Conservation (phyloP, 2,888 invertebrate genomes). For the Exephanes ischioxanthus region DNA sequence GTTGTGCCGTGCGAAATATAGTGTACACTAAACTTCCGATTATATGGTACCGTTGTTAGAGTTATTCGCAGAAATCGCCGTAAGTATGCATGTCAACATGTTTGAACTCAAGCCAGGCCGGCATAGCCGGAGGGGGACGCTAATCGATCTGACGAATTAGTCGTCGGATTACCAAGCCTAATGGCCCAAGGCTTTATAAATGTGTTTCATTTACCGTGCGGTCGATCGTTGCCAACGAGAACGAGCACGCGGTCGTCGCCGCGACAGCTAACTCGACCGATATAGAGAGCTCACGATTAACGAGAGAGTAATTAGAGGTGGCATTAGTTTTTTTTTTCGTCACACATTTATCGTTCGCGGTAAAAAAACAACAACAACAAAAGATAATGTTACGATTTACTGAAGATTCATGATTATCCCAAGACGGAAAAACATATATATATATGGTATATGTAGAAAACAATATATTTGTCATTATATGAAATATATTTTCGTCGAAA, state of each 20-base stretch:
- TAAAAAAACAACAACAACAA: background rate
- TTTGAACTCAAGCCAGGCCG: background rate
- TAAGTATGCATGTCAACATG: background rate
- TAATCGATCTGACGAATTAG: constrained; percentile 63
- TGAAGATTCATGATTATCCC: no score
- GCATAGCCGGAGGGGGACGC: constrained; percentile 7
- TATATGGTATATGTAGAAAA: no score
- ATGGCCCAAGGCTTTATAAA: constrained; percentile 54
- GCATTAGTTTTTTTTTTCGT: background rate
- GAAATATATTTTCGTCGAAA: no score
- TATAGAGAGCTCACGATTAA: constrained; percentile 6
- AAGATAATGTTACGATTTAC: background rate
- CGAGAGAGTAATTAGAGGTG: background rate
- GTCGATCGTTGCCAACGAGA: constrained; percentile 60
- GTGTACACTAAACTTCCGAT: constrained; percentile 6
- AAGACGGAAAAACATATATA: no score
- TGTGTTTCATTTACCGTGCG: constrained; percentile 60
- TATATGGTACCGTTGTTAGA: background rate
- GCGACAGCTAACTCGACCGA: constrained; percentile 21
- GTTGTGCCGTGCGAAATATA: background rate
- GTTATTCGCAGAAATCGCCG: background rate
- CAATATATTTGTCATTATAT: no score
- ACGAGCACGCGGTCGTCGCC: constrained; percentile 28
- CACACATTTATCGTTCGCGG: background rate
- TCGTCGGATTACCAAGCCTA: constrained; percentile 39